Conservation (phyloP, 2,113 vertebrate species). For the Solea senegalensis region DNA sequence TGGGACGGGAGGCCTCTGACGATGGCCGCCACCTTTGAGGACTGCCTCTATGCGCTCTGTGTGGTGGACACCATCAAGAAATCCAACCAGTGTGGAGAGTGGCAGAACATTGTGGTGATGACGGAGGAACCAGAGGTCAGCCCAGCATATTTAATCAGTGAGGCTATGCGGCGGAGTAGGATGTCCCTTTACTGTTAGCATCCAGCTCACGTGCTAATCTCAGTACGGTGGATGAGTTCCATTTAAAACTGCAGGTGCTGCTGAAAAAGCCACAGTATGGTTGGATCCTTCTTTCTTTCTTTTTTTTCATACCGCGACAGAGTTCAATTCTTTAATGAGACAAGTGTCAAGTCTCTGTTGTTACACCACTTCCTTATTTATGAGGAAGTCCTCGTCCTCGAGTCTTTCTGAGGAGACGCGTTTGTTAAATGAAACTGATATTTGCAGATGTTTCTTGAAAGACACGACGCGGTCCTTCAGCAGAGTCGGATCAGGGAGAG, state of each 20-base stretch:
- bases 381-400: slow-evolving; percentile 22
- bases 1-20: slow-evolving; percentile 96
- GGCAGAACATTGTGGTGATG: slow-evolving; percentile 98
- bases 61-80: slow-evolving; percentile 98
- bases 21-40: slow-evolving; percentile 98
- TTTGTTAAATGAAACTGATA: slow-evolving; percentile 30
- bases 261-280: neutral
- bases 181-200: slow-evolving; percentile 96
- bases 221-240: neutral
- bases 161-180: slow-evolving; percentile 96
- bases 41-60: slow-evolving; percentile 95
- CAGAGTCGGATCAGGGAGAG: slow-evolving; percentile 17
- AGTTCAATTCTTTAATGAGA: neutral
- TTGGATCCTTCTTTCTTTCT: neutral
- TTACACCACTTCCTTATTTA: slow-evolving; percentile 53
- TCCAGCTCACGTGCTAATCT: neutral
- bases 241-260: neutral
- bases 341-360: slow-evolving; percentile 14
- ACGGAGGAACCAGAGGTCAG: slow-evolving; percentile 96
- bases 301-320: slow-evolving; percentile 17
- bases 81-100: slow-evolving; percentile 95
- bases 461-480: neutral
- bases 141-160: slow-evolving; percentile 95
- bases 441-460: slow-evolving; percentile 8
- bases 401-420: slow-evolving; percentile 4